These are phyloP conservation scores for Macquaria ambigua DNA, from an alignment of 2,113 vertebrate genomes.

Conservation along the genomic window DNA sequence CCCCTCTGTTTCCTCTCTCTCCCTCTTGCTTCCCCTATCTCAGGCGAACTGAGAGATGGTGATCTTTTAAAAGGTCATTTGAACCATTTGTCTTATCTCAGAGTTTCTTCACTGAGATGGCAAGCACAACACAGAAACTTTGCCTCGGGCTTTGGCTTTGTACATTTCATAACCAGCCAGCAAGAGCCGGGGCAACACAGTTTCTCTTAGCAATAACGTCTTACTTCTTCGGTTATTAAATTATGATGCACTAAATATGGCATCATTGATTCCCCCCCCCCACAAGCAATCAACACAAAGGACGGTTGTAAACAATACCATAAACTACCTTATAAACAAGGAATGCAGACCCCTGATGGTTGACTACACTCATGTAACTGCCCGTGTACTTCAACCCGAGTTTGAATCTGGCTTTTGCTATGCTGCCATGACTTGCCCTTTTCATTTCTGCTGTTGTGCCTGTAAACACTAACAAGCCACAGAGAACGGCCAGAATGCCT, in stretches of 20 bases:
- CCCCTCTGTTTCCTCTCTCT: constrained; percentile 17
- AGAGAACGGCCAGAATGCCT: not conserved
- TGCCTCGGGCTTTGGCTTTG: constrained; percentile 66
- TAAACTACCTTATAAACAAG: constrained; percentile 56
- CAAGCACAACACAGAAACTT: constrained; percentile 65
- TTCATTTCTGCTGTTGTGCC: constrained; percentile 39
- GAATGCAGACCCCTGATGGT: constrained; percentile 43
- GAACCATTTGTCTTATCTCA: constrained; percentile 77
- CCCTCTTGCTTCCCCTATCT: constrained; percentile 36
- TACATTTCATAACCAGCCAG: constrained; percentile 52
- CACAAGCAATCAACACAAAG: constrained; percentile 36
- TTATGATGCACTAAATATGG: constrained; percentile 49
- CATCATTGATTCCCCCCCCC: constrained; percentile 3
- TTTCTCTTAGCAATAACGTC: constrained; percentile 22
- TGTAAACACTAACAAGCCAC: constrained; percentile 56
- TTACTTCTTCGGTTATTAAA: constrained; percentile 46
- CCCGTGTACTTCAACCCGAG: constrained; percentile 21
- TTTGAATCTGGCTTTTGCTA: constrained; percentile 35
- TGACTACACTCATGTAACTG: constrained; percentile 24
- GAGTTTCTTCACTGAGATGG: constrained; percentile 69
- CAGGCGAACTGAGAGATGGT: constrained; percentile 61
- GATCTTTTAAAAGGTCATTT: constrained; percentile 83
- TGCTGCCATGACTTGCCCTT: constrained; percentile 54
- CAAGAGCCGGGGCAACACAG: constrained; percentile 1
- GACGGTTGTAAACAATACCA: constrained; percentile 24